phyloP scores from a whole-genome alignment of 2,113 vertebrate genomes.

The Paradoxurus hermaphroditus region DNA sequence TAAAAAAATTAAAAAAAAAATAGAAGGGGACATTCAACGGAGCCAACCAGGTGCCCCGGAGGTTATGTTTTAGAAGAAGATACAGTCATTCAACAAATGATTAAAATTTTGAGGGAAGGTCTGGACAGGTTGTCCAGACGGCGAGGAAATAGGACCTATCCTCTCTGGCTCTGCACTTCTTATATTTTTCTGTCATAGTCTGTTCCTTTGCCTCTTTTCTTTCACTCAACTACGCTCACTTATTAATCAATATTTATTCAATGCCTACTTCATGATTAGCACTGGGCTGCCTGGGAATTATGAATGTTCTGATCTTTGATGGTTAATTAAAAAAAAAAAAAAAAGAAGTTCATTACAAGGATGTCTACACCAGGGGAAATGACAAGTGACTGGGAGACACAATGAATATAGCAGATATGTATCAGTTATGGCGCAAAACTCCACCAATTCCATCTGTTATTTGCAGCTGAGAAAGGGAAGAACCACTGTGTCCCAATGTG shows the following conservation, averaged over 20 bases:
- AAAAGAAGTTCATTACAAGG: neutral
- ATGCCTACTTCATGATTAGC: neutral
- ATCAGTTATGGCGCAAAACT: neutral
- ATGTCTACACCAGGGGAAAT: neutral
- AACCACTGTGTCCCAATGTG: neutral
- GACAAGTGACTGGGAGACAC: neutral
- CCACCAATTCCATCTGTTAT: neutral
- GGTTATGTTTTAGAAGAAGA: neutral
- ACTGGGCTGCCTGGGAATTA: neutral
- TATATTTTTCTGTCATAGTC: neutral
- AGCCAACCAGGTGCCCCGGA: neutral
- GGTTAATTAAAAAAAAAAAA: neutral
- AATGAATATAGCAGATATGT: neutral
- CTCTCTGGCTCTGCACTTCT: neutral
- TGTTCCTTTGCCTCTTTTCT: neutral
- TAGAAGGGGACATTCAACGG: too few species aligned
- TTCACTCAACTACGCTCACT: neutral
- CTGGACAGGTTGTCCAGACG: neutral
- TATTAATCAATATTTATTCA: neutral
- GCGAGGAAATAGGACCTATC: too few species aligned
- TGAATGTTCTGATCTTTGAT: neutral
- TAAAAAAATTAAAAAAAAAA: too few species aligned
- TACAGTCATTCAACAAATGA: neutral
- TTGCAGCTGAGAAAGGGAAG: neutral
- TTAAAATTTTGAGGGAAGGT: neutral